Conservation (phyloP, 1,140 invertebrate species). For the Papilio dardanus region DNA sequence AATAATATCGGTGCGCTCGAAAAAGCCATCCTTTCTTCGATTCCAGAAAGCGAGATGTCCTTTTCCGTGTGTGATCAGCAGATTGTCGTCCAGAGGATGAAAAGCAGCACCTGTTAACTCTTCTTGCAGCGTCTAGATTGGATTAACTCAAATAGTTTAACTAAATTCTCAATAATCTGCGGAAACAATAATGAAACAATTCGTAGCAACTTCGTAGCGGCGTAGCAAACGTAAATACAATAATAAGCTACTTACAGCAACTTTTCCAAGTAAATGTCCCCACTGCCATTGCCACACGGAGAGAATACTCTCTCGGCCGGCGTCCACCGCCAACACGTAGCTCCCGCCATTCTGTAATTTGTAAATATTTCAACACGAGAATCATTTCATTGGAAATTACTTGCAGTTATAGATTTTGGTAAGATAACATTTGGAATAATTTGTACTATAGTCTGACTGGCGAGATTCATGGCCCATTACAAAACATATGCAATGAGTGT, state of each 20-base stretch:
- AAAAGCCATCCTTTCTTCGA: slow-evolving; percentile 93
- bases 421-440: too few species aligned
- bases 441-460: too few species aligned
- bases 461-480: too few species aligned
- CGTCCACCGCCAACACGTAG: slow-evolving; percentile 93
- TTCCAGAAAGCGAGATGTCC: slow-evolving; percentile 97
- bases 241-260: slow-evolving; percentile 92
- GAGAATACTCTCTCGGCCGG: slow-evolving; percentile 91
- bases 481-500: too few species aligned
- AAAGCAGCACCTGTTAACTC: slow-evolving; percentile 95
- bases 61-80: slow-evolving; percentile 96
- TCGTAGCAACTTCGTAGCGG: neutral
- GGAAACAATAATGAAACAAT: neutral
- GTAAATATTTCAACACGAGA: neutral
- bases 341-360: slow-evolving; percentile 90
- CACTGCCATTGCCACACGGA: slow-evolving; percentile 96
- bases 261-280: slow-evolving; percentile 94
- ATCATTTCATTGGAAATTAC: neutral
- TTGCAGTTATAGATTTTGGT: too few species aligned
- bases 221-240: neutral
- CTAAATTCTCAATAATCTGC: neutral
- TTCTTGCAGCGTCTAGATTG: slow-evolving; percentile 90
- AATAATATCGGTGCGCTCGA: slow-evolving; percentile 93
- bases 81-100: slow-evolving; percentile 96
- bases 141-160: neutral